Evolutionary conservation across 2,888 invertebrate genomes (phyloP), one percentile per base, ranked within the genome.

Genomic region (Ypsolopha scabrella): DNA sequence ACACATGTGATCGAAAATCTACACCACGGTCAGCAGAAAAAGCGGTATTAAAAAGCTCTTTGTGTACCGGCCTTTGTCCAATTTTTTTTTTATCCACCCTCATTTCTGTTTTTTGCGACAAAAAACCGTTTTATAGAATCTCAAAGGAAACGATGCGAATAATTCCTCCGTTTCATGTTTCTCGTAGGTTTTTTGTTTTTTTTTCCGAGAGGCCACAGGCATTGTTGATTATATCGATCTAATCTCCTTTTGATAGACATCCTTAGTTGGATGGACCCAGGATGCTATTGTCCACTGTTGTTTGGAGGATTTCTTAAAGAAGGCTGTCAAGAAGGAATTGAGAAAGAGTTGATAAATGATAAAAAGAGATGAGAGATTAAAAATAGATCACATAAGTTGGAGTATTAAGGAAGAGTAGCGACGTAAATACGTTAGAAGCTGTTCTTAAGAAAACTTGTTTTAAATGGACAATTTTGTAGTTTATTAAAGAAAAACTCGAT

Each of bases 201-300:
- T 68, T 78, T 72, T 74, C 70, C 68, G 62, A 75, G 76, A 80
- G 80, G 79, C 83, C 77, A 74, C 80, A 67, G 70, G 68, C 64
- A 72, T 81, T 80, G 83, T 80, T 70, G 70, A 55, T 65, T 70
- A 69, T 80, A 82, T 80, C 81, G 78, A 75, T 79, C 68, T 81
- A 82, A 85, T 86, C 85, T 85, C 68, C 72, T 74, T 82, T 82
- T 83, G 82, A 86, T 86, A 83, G 79, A 86, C 82, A 78, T 79
- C 65, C 67, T 63, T 67, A 68, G 67, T 64, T 61, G 60, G 74
- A 80, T 77, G 75, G 80, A 81, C 81, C 70, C 65, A 54, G 36
- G 59, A 60, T 53, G 53, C 67, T 57, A 80, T 86, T 83, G 85
- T 83, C 85, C 83, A 66, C 68, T 66, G 63, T 64, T 68, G 75